These are phyloP conservation scores for Poeciliopsis infans DNA, from an alignment of 2,797 vertebrate species.

Conservation along the genomic window DNA sequence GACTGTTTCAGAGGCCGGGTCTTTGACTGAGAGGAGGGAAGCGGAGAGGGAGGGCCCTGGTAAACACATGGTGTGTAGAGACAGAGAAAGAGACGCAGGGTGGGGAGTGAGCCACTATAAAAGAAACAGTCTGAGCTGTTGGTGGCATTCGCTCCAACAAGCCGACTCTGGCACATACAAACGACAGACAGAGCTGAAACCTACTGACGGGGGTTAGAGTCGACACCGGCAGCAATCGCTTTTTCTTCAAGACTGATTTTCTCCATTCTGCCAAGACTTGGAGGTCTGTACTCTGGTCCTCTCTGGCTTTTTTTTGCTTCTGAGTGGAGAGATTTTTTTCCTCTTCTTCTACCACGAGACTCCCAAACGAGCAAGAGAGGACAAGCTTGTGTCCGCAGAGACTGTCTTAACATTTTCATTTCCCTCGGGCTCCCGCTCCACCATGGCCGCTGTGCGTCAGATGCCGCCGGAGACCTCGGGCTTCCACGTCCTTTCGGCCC, in stretches of 20 bases:
- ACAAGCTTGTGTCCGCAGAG: constrained; percentile 12
- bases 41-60: constrained; percentile 52
- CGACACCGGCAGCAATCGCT: constrained; percentile 1
- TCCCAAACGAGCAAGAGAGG: background rate
- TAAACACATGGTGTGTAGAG: constrained; percentile 30
- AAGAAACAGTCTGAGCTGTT: constrained; percentile 62
- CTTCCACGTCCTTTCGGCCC: constrained; percentile 87
- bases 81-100: constrained; percentile 17
- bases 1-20: constrained; percentile 69
- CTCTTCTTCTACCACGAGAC: constrained; percentile 17
- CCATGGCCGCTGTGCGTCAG: constrained; percentile 84
- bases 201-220: constrained; percentile 14
- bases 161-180: constrained; percentile 33
- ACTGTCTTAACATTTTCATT: background rate
- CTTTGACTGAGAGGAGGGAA: constrained; percentile 59
- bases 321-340: constrained; percentile 7
- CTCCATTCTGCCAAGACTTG: constrained; percentile 16
- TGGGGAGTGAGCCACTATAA: constrained; percentile 71
- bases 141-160: constrained; percentile 57
- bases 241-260: constrained; percentile 4
- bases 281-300: constrained; percentile 16
- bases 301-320: constrained; percentile 8
- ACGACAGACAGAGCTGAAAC: constrained; percentile 31
- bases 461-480: constrained; percentile 82
- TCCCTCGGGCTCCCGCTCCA: constrained; percentile 8